Conservation (phyloP, 1,140 invertebrate species). For the Lutraria rhynchaena region DNA sequence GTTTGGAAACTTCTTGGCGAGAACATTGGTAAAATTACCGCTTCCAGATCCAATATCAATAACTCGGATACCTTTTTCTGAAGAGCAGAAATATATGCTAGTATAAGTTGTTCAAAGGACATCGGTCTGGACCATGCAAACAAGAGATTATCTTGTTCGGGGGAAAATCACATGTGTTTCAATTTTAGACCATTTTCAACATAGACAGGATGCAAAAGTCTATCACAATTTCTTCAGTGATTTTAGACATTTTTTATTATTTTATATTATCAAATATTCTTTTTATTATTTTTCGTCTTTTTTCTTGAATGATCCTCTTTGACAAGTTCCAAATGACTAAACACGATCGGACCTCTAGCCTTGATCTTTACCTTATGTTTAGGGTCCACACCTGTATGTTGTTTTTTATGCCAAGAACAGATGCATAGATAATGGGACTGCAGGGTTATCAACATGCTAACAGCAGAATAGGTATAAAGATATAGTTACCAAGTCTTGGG, state of each 20-base stretch:
- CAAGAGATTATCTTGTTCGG: neutral
- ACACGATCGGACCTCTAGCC: neutral
- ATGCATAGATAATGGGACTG: neutral
- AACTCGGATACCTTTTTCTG: slow-evolving; percentile 58
- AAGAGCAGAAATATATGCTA: neutral
- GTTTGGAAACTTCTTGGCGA: slow-evolving; percentile 61
- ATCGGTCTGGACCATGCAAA: neutral
- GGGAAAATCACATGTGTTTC: neutral
- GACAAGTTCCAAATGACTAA: neutral
- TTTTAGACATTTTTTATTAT: neutral
- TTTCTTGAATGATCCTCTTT: neutral
- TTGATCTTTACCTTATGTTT: neutral
- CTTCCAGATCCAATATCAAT: slow-evolving; percentile 63
- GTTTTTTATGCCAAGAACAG: neutral
- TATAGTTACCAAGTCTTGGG: slow-evolving; percentile 12
- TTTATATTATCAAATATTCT: too few relatives aligned
- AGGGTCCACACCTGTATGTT: neutral
- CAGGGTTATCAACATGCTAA: neutral
- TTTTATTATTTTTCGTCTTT: too few relatives aligned
- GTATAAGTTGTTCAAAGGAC: neutral
- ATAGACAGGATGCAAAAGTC: neutral
- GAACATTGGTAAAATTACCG: slow-evolving; percentile 27
- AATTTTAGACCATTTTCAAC: neutral
- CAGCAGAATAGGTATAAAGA: neutral
- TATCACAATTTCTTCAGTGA: neutral